Evolutionary conservation across 2,113 vertebrate genomes (phyloP).

Genomic region (Okapia johnstoni): DNA sequence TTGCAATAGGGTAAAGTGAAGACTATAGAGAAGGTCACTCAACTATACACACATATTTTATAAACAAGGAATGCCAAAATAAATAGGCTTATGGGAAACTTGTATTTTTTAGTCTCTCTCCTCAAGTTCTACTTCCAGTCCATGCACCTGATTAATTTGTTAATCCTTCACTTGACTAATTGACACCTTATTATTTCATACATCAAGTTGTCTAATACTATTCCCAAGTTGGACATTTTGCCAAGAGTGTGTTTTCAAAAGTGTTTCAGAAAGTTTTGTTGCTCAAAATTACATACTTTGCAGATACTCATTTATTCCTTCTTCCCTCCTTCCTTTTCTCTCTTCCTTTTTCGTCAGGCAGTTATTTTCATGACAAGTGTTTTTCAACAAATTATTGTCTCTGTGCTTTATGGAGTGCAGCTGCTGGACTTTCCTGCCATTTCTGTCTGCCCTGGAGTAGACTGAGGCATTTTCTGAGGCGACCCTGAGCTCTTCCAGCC

Average conservation of each 20-base stretch:
- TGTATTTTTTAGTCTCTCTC: not conserved
- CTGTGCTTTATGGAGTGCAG: not conserved
- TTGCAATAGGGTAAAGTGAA: accelerated
- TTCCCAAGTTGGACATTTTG: not conserved
- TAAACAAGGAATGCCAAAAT: not conserved
- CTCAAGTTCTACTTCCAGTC: not conserved
- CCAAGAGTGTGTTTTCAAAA: not conserved
- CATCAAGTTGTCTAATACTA: not conserved
- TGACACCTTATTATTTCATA: not conserved
- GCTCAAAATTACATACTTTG: not conserved
- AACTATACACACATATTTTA: not conserved
- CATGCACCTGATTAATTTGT: not conserved
- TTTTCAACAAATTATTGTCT: not conserved
- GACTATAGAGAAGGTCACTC: not conserved
- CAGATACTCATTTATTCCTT: not conserved
- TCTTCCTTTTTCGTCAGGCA: not conserved
- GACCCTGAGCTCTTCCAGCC: not conserved
- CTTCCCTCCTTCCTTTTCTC: not conserved
- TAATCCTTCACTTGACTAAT: not conserved
- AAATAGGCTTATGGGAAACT: not conserved
- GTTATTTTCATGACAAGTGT: not conserved
- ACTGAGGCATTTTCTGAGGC: not conserved
- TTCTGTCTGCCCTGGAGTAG: not conserved
- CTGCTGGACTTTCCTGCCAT: not conserved
- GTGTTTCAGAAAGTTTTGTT: not conserved